These are phyloP conservation scores for Montipora foliosa DNA, from an alignment of 64 coral and sea anemone species.

Conservation along the genomic window DNA sequence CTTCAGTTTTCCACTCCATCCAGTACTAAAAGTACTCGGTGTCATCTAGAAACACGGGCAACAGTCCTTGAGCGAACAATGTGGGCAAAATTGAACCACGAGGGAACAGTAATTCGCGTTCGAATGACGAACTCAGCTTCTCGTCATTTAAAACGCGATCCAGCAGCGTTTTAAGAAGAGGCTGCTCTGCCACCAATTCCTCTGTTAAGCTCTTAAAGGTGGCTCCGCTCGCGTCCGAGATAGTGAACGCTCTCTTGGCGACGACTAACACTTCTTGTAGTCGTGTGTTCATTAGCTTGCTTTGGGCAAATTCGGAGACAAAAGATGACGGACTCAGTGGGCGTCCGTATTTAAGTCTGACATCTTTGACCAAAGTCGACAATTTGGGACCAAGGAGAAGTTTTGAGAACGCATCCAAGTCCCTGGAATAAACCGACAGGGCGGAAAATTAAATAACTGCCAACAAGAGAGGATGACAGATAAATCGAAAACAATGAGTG, in stretches of 20 bases:
- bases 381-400: too few relatives aligned
- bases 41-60: background rate
- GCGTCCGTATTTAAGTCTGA: background rate
- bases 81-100: background rate
- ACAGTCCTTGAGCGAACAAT: slow-evolving; percentile 24
- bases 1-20: background rate
- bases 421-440: too few relatives aligned
- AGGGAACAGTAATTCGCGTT: background rate
- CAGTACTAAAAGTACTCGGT: slow-evolving; percentile 2
- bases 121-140: background rate
- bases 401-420: too few relatives aligned
- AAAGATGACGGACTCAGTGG: background rate
- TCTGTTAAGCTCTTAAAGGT: slow-evolving; percentile 22
- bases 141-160: background rate
- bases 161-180: background rate
- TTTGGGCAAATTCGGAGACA: background rate
- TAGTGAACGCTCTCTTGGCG: slow-evolving; percentile 26
- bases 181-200: background rate
- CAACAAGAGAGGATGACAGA: too few relatives aligned
- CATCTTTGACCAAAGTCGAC: too few relatives aligned
- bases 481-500: too few relatives aligned
- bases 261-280: background rate
- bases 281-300: background rate
- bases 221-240: slow-evolving; percentile 24
- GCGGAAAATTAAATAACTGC: too few relatives aligned